Conservation (phyloP, 2,888 invertebrate species). For the Tetheella fluctuosa region DNA sequence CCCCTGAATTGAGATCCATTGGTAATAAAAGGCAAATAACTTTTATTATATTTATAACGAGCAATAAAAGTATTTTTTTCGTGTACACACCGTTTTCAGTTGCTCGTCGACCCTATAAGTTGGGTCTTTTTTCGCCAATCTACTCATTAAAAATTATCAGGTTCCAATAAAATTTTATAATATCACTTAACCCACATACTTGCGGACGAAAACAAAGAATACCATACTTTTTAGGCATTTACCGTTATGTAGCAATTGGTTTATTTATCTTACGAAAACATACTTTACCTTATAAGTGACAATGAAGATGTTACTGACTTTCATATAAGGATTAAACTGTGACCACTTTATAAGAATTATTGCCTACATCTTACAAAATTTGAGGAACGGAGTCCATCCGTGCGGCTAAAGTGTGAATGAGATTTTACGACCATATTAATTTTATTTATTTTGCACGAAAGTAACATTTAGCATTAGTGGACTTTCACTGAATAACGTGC, state of each 20-base stretch:
- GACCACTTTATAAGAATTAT: conserved; percentile 2
- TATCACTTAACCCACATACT: conserved; percentile 45
- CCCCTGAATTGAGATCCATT: too few relatives aligned
- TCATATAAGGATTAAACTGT: conserved; percentile 13
- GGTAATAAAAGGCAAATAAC: too few relatives aligned
- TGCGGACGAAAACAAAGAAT: conserved; percentile 19
- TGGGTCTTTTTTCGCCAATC: conserved; percentile 15
- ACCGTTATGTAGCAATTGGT: conserved; percentile 44
- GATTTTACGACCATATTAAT: not conserved
- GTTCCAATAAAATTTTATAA: conserved; percentile 51
- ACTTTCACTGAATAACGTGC: too few relatives aligned
- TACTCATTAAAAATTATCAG: conserved; percentile 41
- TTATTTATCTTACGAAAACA: conserved; percentile 32
- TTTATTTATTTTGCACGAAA: not conserved
- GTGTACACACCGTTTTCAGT: too few relatives aligned
- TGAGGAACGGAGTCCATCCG: not conserved
- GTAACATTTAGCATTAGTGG: too few relatives aligned
- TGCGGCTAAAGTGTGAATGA: not conserved
- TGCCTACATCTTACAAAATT: not conserved
- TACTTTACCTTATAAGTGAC: conserved; percentile 41
- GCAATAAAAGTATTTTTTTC: too few relatives aligned
- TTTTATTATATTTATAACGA: too few relatives aligned
- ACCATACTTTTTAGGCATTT: conserved; percentile 26
- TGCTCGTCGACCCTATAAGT: not conserved
- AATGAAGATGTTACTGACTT: conserved; percentile 35